A percentile compares a stretch with the other conserved stretches of the same genome.
Conservation (phyloP, 2,797 vertebrate genomes). For the Denticeps clupeoides region DNA sequence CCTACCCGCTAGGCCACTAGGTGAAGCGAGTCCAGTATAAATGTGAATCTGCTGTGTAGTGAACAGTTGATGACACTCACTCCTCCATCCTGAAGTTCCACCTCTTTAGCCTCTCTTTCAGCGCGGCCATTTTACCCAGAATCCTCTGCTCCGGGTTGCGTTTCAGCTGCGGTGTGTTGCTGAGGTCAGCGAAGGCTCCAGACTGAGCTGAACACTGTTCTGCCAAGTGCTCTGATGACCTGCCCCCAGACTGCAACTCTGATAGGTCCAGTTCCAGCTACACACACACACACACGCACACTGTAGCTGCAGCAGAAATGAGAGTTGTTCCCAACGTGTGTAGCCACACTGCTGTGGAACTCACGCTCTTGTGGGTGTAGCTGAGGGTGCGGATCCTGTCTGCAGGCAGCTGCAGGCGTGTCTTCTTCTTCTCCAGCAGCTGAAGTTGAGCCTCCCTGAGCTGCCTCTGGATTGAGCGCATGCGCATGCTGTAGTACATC, state of each 20-base stretch:
- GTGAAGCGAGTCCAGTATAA: too few relatives aligned
- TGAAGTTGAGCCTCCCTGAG: constrained; percentile 54
- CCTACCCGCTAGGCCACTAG: too few relatives aligned
- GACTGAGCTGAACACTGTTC: constrained; percentile 2
- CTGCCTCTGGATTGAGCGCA: constrained; percentile 57
- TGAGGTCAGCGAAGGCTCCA: constrained; percentile 19
- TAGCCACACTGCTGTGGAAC: constrained; percentile 15
- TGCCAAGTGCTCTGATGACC: constrained; percentile 25
- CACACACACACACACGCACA: constrained; percentile 11
- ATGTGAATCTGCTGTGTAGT: too few relatives aligned
- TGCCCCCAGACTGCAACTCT: constrained; percentile 31
- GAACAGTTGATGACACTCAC: too few relatives aligned
- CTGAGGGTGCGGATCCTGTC: constrained; percentile 61
- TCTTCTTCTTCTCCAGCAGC: constrained; percentile 58
- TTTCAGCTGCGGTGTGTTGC: constrained; percentile 16
- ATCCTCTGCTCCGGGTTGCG: constrained; percentile 49
- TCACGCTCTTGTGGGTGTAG: constrained; percentile 65
- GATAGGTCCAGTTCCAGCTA: constrained; percentile 62
- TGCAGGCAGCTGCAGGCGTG: constrained; percentile 55
- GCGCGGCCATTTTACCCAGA: constrained; percentile 50
- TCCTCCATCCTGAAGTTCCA: constrained; percentile 61
- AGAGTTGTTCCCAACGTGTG: too few relatives aligned
- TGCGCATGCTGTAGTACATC: constrained; percentile 85
- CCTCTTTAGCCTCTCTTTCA: constrained; percentile 53
- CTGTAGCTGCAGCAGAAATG: too few relatives aligned